These are phyloP conservation scores for Bubo bubo DNA, from an alignment of 2,113 vertebrate genomes.

Conservation along the genomic window DNA sequence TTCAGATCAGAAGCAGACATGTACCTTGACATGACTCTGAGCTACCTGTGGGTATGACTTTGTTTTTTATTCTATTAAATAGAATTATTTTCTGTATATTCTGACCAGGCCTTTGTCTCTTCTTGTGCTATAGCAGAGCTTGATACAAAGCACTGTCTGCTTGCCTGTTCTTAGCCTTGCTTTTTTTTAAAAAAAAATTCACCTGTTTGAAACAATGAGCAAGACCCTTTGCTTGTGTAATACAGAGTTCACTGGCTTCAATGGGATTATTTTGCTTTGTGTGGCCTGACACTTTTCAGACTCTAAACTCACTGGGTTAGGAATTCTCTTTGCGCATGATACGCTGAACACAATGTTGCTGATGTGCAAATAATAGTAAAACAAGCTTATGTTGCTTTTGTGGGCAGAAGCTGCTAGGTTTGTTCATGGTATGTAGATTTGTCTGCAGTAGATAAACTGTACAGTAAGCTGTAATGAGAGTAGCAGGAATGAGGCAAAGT, in stretches of 20 bases:
- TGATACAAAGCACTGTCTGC: not conserved
- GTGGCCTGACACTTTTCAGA: not conserved
- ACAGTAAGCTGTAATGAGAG: not conserved
- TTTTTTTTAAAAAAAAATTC: not conserved
- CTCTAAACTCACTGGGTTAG: not conserved
- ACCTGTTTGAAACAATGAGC: not conserved
- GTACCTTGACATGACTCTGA: conserved; percentile 29
- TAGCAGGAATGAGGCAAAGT: not conserved
- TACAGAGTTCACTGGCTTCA: not conserved
- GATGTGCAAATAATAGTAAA: not conserved
- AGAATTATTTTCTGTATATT: not conserved
- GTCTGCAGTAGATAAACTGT: not conserved
- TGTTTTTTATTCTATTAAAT: conserved; percentile 4
- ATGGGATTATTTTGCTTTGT: not conserved
- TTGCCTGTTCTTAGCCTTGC: not conserved
- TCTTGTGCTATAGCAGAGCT: not conserved
- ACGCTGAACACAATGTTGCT: not conserved
- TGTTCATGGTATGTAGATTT: not conserved
- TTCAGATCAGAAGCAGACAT: conserved; percentile 35
- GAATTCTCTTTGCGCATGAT: not conserved
- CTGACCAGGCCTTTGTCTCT: not conserved
- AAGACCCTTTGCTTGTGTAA: not conserved
- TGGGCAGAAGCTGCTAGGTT: conserved; percentile 3
- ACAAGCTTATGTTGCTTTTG: not conserved
- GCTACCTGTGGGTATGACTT: conserved; percentile 45